Evolutionary conservation across 2,797 vertebrate genomes (phyloP), one percentile per base, ranked within the genome.

Genomic region (Gymnodraco acuticeps): DNA sequence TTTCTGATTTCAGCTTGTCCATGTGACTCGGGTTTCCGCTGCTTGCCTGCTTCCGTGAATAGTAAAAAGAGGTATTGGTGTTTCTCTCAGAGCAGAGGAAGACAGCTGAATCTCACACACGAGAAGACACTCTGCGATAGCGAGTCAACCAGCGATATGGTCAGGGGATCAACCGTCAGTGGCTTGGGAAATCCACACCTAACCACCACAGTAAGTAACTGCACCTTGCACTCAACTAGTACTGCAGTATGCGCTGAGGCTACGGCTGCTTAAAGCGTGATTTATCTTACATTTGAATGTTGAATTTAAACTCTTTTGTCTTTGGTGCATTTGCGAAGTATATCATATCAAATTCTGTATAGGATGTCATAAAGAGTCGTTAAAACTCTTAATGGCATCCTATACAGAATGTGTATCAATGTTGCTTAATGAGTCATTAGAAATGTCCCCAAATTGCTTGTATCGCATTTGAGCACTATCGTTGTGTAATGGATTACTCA

Each of bases 1-100:
- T 87, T 81, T 88, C 81, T 91, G 87, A 93, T 89, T 87, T 85
- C 89, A 91, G 88, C 80, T 74, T 81, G 88, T 94, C 92, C 95
- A 95, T 95, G 95, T 95, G 95, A 96, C 95, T 92, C 33, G 46
- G 78, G 94, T 87, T 96, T 96, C 95, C 95, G 95, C 87, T 93
- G 90, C 84, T 69, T 81, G 93, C 89, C 88, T 92, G 92, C 94
- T 95, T 96, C 95, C 94, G 95, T 85, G 93, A 94, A 89, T 87
- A 93, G 88, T 89, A 81, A 82, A 72, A 77, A 86, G 77, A 87
- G 64, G 61, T 75, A 81, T 66, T 63, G 20, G 72, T 61, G 78
- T 47, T 84, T 81, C 48, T 77, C 74, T 60, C 76, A 70, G 77
- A 70, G 78, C 55, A 56, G 77, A 75, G 75, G 53, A 70, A 75